A percentile compares a stretch with the other conserved stretches of the same genome.
Evolutionary conservation across 2,113 vertebrate species (phyloP).

Genomic region (Dunckerocampus dactyliophorus): DNA sequence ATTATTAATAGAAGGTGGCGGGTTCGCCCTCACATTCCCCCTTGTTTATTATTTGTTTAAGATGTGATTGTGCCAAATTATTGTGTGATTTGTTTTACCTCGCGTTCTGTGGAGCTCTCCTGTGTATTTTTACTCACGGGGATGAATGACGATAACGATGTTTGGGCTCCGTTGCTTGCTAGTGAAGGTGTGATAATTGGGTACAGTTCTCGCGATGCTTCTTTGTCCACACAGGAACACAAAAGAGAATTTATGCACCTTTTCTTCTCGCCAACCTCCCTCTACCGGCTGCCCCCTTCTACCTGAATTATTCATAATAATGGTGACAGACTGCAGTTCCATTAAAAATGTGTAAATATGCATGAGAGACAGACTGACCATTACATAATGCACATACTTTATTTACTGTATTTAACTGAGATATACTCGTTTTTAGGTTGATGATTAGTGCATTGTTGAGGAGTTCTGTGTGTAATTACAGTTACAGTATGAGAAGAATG

Average conservation of each 20-base stretch:
- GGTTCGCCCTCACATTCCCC: no score
- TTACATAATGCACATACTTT: slow-evolving; percentile 24
- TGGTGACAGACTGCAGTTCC: slow-evolving; percentile 46
- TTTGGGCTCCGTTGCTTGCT: slow-evolving; percentile 22
- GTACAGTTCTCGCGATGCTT: slow-evolving; percentile 45
- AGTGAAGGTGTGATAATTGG: slow-evolving; percentile 50
- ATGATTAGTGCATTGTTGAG: no score
- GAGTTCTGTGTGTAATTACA: no score
- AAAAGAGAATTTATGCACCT: slow-evolving; percentile 5
- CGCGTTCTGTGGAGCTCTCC: slow-evolving; percentile 4
- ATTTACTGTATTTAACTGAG: no score
- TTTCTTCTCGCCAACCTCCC: neutral
- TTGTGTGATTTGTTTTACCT: neutral
- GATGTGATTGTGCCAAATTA: neutral
- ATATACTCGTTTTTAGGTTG: no score
- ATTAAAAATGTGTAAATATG: slow-evolving; percentile 47
- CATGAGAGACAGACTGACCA: slow-evolving; percentile 38
- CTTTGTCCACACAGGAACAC: slow-evolving; percentile 51
- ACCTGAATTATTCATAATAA: slow-evolving; percentile 60
- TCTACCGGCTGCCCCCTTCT: neutral
- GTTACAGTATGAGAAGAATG: neutral
- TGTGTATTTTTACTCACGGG: slow-evolving; percentile 19
- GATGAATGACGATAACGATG: neutral
- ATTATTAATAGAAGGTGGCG: neutral
- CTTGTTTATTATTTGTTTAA: neutral